Evolutionary conservation across 2,888 invertebrate genomes (phyloP).

Genomic region (Chrysodeixis includens): DNA sequence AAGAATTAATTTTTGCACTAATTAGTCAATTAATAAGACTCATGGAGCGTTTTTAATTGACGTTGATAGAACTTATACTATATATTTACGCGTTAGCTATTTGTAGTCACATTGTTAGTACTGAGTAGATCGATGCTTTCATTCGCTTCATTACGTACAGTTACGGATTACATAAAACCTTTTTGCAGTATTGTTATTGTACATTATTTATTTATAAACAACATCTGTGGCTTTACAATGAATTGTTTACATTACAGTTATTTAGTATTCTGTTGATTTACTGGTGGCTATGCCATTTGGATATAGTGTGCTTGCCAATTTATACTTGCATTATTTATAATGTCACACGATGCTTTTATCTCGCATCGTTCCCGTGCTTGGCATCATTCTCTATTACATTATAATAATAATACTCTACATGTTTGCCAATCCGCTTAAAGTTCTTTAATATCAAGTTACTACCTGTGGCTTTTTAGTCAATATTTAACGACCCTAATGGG

Average conservation of each 20-base stretch:
- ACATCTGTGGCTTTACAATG: conserved; percentile 54
- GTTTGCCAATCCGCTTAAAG: conserved; percentile 20
- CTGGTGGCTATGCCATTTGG: conserved; percentile 58
- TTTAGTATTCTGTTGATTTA: conserved; percentile 72
- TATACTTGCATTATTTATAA: conserved; percentile 66
- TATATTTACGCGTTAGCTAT: conserved; percentile 1
- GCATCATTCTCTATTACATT: conserved; percentile 44
- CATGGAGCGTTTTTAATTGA: conserved; percentile 32
- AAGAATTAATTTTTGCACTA: conserved; percentile 19
- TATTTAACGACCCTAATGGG: not conserved
- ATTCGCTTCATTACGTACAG: conserved; percentile 23
- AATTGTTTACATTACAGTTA: conserved; percentile 73
- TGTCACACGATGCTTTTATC: conserved; percentile 58
- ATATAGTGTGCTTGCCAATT: conserved; percentile 61
- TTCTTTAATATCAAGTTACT: conserved; percentile 49
- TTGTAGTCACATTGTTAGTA: not conserved
- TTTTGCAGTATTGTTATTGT: conserved; percentile 29
- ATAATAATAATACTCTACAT: conserved; percentile 39
- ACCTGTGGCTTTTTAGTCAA: conserved; percentile 10
- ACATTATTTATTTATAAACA: conserved; percentile 41
- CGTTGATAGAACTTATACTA: conserved; percentile 33
- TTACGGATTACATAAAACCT: conserved; percentile 20
- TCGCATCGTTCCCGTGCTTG: conserved; percentile 53
- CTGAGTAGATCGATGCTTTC: conserved; percentile 17
- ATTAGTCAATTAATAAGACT: conserved; percentile 23